A percentile compares a stretch with the other conserved stretches of the same genome.
Conservation (phyloP, 2,797 vertebrate species). For the Onychomys arenicola region DNA sequence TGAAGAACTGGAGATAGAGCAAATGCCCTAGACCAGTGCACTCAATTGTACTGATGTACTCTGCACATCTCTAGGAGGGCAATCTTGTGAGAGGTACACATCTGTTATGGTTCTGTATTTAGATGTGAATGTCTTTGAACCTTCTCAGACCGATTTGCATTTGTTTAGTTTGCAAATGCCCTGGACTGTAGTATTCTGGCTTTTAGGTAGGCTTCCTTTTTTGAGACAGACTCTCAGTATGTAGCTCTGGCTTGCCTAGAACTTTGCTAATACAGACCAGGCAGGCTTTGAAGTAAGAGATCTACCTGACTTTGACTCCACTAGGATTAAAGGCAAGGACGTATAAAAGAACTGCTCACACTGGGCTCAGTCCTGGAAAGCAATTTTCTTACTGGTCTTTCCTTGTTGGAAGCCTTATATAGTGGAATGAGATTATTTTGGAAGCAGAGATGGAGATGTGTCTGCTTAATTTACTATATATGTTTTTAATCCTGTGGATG, state of each 20-base stretch:
- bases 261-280: background rate
- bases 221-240: background rate
- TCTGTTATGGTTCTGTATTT: background rate
- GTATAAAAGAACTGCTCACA: background rate
- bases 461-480: background rate
- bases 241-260: background rate
- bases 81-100: background rate
- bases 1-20: background rate
- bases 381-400: background rate
- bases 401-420: background rate
- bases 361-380: background rate
- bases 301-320: background rate
- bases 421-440: background rate
- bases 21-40: background rate
- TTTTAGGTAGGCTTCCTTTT: background rate
- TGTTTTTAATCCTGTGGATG: background rate
- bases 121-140: background rate
- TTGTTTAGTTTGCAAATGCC: slow-evolving; percentile 34
- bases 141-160: background rate
- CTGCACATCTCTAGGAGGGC: background rate
- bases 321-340: background rate
- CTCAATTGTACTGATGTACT: background rate
- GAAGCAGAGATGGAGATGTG: background rate
- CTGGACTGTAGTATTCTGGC: background rate
- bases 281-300: background rate